These are phyloP conservation scores for Agrochola lota DNA, from an alignment of 2,888 invertebrate species.

Conservation along the genomic window DNA sequence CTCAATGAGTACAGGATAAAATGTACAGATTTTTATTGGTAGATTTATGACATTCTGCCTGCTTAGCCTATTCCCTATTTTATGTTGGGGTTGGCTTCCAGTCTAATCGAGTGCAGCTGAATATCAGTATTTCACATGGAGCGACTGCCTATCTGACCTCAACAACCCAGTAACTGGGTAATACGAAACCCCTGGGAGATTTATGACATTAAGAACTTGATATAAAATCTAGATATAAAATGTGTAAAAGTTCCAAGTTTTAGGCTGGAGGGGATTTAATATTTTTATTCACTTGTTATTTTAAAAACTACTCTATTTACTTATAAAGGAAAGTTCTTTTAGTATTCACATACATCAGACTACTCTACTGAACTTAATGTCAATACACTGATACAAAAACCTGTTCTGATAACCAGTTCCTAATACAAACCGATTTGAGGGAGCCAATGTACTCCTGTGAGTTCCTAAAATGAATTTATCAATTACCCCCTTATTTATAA, in stretches of 20 bases:
- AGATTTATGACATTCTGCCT: neutral
- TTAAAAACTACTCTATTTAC: neutral
- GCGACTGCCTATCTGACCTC: no score
- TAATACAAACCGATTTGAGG: neutral
- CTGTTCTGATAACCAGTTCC: conserved; percentile 22
- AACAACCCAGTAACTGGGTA: no score
- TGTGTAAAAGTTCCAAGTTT: neutral
- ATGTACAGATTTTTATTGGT: conserved; percentile 4
- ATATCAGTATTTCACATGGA: no score
- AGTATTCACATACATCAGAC: neutral
- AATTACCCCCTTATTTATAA: neutral
- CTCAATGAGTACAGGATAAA: conserved; percentile 12
- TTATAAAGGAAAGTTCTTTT: neutral
- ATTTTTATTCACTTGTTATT: neutral
- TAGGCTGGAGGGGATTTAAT: neutral
- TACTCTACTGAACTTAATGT: neutral
- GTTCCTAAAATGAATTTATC: neutral
- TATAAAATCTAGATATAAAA: neutral
- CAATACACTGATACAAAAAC: conserved; percentile 13
- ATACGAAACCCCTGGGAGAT: no score
- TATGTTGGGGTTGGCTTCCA: no score
- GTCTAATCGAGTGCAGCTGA: no score
- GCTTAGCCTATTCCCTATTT: no score
- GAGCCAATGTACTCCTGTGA: conserved; percentile 1
- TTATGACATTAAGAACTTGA: no score